These are phyloP conservation scores for Chrysoperla carnea DNA, from an alignment of 1,140 invertebrate genomes.

Conservation along the genomic window DNA sequence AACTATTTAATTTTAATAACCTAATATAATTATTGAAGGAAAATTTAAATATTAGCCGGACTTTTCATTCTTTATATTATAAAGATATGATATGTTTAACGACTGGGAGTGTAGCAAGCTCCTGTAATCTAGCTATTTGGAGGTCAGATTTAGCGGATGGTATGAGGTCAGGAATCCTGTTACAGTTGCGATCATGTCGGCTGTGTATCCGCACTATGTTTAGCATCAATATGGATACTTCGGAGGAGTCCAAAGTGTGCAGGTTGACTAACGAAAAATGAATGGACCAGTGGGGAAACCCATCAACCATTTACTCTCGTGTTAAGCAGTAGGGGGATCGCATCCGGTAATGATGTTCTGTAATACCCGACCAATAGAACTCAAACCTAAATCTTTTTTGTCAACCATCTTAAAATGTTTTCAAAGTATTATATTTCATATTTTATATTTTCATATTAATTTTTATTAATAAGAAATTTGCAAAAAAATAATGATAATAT, in stretches of 20 bases:
- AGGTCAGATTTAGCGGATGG: conserved; percentile 70
- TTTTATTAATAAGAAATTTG: no score
- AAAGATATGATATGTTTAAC: conserved; percentile 12
- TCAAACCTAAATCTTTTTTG: conserved; percentile 33
- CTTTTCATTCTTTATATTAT: no score
- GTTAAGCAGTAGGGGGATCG: conserved; percentile 88
- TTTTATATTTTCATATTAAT: no score
- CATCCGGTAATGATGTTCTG: conserved; percentile 71
- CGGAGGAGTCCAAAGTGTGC: conserved; percentile 55
- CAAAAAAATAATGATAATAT: no score
- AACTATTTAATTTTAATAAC: no score
- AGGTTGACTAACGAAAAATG: conserved; percentile 83
- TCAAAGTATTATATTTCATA: no score
- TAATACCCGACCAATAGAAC: conserved; percentile 64
- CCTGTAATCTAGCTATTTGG: conserved; percentile 89
- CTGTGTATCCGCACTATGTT: conserved; percentile 67
- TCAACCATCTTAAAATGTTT: conserved; percentile 2
- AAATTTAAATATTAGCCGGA: no score
- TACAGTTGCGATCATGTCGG: conserved; percentile 35
- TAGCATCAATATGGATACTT: conserved; percentile 72
- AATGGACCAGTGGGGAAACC: conserved; percentile 86
- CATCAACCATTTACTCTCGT: conserved; percentile 88
- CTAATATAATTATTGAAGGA: no score
- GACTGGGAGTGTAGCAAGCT: conserved; percentile 74
- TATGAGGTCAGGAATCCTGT: conserved; percentile 68